Base-by-base conservation (phyloP, 1,140 invertebrate species). In the Drosophila bocqueti region DNA sequence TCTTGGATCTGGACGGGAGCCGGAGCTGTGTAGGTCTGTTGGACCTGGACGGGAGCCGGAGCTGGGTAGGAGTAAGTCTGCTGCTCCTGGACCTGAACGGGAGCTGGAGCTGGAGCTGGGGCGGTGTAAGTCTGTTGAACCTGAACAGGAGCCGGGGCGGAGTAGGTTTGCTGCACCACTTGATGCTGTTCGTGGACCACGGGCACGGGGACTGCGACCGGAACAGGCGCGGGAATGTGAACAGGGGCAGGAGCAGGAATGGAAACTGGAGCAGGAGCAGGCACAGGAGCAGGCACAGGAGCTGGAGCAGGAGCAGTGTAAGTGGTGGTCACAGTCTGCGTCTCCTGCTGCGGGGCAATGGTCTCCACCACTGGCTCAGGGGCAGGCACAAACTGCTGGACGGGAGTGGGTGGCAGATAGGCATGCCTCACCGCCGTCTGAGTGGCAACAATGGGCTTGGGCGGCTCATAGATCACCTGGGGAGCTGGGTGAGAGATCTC, bases 341-440 rank as follows among this genome's bases (percentile, higher is more conserved):
- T 49, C 47, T 49, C 58, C 36, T 31, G 54, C 47, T 74, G 65
- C 36, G 66, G 68, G 18, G 60, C 69, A 47, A 63, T 52, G 13
- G 46, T 66, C 49, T 67, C 31, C 21, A 50, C 65, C 42, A 73
- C 54, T 3, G 67, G 60, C 36, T 57, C 43, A 0, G 83, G 43
- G 21, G 79, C 47, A 8, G 84, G 79, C 64, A 79, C 69, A 24
- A 73, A 74, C 29, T 82, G 64, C 55, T 86, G 76, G 9, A 57
- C 42, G 7, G 75, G 71, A 45, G 46, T n/a, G 10, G 81, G 79
- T 5, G 69, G 78, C 47, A 85, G n/a, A 26, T 91, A 90, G 42
- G 64, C 66, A 54, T 64, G 75, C 46, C 49, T 59, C 29, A 75
- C 63, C 7, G 63, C 45, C n/a, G 71, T 77, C 52, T 87, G 80